Base-by-base conservation (phyloP, 2,888 invertebrate genomes). In the Drosophila yooni region DNA sequence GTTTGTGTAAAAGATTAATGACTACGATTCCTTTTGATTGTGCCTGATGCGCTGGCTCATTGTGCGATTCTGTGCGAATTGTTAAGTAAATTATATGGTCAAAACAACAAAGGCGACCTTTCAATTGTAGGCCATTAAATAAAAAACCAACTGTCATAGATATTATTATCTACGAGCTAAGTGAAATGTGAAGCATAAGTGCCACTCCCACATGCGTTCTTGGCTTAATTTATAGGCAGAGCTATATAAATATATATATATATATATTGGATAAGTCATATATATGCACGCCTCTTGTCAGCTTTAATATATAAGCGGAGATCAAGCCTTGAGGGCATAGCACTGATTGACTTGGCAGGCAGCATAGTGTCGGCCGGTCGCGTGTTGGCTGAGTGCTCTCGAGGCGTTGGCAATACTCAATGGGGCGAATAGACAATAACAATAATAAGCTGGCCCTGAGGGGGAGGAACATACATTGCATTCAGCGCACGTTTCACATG, bases 61-160 rank as follows among this genome's bases (percentile, higher is more conserved):
- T 66, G 25, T 29, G 21, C 3, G 27, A 40, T 33, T 43, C 46
- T 43, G 46, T 40, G 43, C 54, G 66, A 88, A 79, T 87, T 81
- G 79, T 84, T 81, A 70, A 76, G 61, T 81, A 84, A 87, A 84
- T 84, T 76, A 84, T 87, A 89, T 60, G 70, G 70, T 40, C 53
- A 58, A 40, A 15, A 61, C 56, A 70, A 74, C 77, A 80, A 68
- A 70, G 66, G 34, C 6, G 66, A 21, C 3, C 2, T 31, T 43
- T 57, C 68, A 71, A 53, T 60, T 64, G 52, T 36, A 51, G 50
- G 52, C 40, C 48, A 67, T 65, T 66, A 74, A 52, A 71, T 38
- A 40, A 53, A 57, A 68, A 46, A 33, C 31, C 51, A 61, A 29
- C 38, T 43, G 27, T 25, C 34, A 54, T 13, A 33, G 50, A 43